These are phyloP conservation scores for Nomada goodeniana DNA, from an alignment of 2,888 invertebrate genomes.

Conservation along the genomic window DNA sequence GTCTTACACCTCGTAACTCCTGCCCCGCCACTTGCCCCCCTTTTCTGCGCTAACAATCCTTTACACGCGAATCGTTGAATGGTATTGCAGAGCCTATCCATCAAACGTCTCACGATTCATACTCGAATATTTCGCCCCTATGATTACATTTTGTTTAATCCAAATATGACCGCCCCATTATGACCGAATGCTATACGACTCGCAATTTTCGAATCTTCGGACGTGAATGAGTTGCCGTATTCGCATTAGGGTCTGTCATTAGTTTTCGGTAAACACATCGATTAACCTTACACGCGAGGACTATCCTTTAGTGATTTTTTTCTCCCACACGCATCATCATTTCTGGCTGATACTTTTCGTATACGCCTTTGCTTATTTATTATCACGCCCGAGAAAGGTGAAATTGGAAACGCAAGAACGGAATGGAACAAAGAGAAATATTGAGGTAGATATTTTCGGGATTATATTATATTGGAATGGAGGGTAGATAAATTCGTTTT, in stretches of 20 bases:
- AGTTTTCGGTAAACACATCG: not conserved
- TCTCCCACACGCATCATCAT: constrained; percentile 13
- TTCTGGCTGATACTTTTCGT: constrained; percentile 12
- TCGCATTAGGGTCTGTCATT: not conserved
- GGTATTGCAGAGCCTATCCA: not conserved
- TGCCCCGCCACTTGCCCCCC: not conserved
- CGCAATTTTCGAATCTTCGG: not conserved
- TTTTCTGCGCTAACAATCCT: constrained; percentile 10
- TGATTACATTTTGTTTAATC: constrained; percentile 18
- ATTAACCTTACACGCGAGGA: not conserved
- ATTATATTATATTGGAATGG: too few relatives aligned
- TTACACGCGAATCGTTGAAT: constrained; percentile 5
- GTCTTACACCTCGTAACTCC: not conserved
- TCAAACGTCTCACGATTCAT: not conserved
- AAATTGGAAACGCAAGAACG: not conserved
- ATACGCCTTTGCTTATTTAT: constrained; percentile 8
- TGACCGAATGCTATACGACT: constrained; percentile 13
- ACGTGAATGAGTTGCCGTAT: constrained; percentile 1
- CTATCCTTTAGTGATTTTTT: constrained; percentile 5
- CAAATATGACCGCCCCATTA: not conserved
- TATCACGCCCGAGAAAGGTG: not conserved
- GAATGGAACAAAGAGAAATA: not conserved
- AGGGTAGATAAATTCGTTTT: too few relatives aligned
- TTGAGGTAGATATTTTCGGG: too few relatives aligned
- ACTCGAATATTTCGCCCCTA: constrained; percentile 1